These are phyloP conservation scores for Cydia fagiglandana DNA, from an alignment of 1,140 invertebrate species.

Conservation along the genomic window DNA sequence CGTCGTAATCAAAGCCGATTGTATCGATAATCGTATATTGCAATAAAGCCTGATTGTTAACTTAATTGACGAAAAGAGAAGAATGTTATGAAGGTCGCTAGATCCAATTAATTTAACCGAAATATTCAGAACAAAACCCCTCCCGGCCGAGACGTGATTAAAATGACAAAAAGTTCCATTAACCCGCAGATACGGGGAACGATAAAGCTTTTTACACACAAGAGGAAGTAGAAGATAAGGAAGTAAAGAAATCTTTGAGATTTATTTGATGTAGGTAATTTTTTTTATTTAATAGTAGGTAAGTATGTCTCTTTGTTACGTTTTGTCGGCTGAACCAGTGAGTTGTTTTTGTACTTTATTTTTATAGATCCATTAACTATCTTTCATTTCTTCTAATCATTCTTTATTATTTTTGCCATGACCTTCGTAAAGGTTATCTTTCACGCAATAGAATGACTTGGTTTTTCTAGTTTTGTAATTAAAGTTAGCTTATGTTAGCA, in stretches of 20 bases:
- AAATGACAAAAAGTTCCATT: constrained; percentile 65
- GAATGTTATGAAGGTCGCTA: constrained; percentile 51
- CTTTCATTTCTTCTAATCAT: too few relatives aligned
- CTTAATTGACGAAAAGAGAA: constrained; percentile 35
- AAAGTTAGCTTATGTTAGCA: too few relatives aligned
- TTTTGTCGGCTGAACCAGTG: too few relatives aligned
- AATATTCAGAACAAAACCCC: constrained; percentile 22
- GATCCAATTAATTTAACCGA: constrained; percentile 61
- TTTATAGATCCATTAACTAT: too few relatives aligned
- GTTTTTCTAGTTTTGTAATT: too few relatives aligned
- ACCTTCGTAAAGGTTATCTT: too few relatives aligned
- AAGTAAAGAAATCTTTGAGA: not conserved
- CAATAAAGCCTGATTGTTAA: constrained; percentile 23
- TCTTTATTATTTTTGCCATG: too few relatives aligned
- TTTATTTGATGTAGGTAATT: too few relatives aligned
- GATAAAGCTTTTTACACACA: constrained; percentile 1
- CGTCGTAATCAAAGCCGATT: not conserved
- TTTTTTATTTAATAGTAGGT: too few relatives aligned
- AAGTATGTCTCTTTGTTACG: too few relatives aligned
- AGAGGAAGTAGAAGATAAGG: not conserved
- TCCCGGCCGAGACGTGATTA: constrained; percentile 55
- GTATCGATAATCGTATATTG: not conserved
- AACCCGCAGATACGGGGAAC: constrained; percentile 37
- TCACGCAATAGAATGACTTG: too few relatives aligned
- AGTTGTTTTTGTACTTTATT: too few relatives aligned